phyloP scores from a whole-genome alignment of 2,797 vertebrate genomes.

The Crenuchus spilurus region DNA sequence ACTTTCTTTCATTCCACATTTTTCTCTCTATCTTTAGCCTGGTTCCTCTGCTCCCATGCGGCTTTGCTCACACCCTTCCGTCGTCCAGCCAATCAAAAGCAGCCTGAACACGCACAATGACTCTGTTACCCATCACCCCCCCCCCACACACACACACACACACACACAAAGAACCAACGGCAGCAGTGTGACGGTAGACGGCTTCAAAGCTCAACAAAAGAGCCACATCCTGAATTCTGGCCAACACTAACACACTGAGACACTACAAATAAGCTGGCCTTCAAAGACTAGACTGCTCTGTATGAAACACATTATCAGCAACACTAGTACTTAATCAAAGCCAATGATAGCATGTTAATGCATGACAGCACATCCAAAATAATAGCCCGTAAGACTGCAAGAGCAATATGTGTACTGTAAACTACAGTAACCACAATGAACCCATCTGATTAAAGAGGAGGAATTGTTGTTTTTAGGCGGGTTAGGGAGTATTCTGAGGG shows the following conservation, averaged over 20 bases:
- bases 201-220: slow-evolving; percentile 12
- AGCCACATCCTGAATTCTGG: slow-evolving; percentile 6
- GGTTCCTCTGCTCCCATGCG: not conserved
- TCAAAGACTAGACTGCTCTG: not conserved
- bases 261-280: not conserved
- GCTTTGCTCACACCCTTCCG: not conserved
- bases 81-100: slow-evolving; percentile 18
- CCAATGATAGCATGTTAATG: slow-evolving; percentile 13
- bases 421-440: slow-evolving; percentile 8
- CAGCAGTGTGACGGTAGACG: slow-evolving; percentile 1
- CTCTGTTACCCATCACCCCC: slow-evolving; percentile 17
- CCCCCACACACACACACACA: not conserved
- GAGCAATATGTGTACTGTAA: slow-evolving; percentile 9
- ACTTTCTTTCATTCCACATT: slow-evolving; percentile 24
- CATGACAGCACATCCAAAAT: slow-evolving; percentile 1
- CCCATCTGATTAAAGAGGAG: slow-evolving; percentile 25
- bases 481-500: not conserved
- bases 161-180: not conserved
- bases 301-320: not conserved
- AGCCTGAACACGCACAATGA: slow-evolving; percentile 7
- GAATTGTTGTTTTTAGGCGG: not conserved
- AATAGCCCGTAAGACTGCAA: slow-evolving; percentile 1
- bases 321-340: slow-evolving; percentile 1
- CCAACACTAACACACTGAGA: not conserved
- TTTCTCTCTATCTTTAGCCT: slow-evolving; percentile 8